phyloP scores from a whole-genome alignment of 2,797 vertebrate species.

The Salarias fasciatus region DNA sequence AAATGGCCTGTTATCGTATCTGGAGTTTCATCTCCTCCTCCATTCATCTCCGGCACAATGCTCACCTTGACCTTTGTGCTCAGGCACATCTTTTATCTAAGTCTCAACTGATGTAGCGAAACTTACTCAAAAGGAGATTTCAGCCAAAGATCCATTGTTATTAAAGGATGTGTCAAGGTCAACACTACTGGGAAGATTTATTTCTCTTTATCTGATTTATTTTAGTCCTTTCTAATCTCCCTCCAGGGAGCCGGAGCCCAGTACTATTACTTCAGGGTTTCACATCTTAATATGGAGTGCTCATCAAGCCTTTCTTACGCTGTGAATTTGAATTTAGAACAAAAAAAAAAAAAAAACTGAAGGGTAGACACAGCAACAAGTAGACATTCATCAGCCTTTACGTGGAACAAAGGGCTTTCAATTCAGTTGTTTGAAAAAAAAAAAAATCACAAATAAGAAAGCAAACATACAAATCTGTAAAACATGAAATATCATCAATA shows the following conservation, averaged over 20 bases:
- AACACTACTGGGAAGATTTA: slow-evolving; percentile 12
- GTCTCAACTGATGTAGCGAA: slow-evolving; percentile 7
- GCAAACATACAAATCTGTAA: background rate
- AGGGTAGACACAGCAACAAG: background rate
- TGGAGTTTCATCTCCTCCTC: slow-evolving; percentile 23
- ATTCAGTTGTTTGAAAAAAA: background rate
- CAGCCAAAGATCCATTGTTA: slow-evolving; percentile 8
- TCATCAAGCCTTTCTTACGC: slow-evolving; percentile 16
- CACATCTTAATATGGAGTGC: slow-evolving; percentile 21
- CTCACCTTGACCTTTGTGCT: slow-evolving; percentile 46
- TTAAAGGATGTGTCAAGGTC: slow-evolving; percentile 42
- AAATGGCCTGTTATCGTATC: too few relatives aligned
- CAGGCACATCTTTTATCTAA: slow-evolving; percentile 33
- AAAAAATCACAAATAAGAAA: too few relatives aligned
- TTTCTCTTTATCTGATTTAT: slow-evolving; percentile 38
- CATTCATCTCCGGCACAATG: slow-evolving; percentile 19
- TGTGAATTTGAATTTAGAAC: background rate
- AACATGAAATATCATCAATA: too few relatives aligned
- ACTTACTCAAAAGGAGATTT: slow-evolving; percentile 16
- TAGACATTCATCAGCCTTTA: background rate
- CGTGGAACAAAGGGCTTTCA: too few relatives aligned
- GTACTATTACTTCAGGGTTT: slow-evolving; percentile 27
- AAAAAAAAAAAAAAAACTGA: background rate
- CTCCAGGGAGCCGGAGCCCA: slow-evolving; percentile 4
- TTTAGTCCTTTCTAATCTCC: slow-evolving; percentile 44